Evolutionary conservation across 2,797 vertebrate species (phyloP).

Genomic region (Adelosebastes latens): DNA sequence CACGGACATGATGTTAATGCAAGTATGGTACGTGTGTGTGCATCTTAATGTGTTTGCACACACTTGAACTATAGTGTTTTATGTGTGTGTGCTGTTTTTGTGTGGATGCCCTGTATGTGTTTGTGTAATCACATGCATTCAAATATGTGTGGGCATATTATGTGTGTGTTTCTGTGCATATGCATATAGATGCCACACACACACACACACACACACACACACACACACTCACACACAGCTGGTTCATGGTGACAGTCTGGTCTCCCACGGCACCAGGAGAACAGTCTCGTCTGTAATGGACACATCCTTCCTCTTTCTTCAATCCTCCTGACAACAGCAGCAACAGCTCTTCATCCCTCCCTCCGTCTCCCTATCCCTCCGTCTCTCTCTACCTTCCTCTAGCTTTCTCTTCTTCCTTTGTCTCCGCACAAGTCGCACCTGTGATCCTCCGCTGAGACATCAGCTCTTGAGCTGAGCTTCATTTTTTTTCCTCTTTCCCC

Average conservation of each 20-base stretch:
- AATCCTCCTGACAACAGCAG: conserved; percentile 68
- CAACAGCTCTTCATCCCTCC: conserved; percentile 56
- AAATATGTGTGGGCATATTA: neutral
- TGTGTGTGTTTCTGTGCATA: neutral
- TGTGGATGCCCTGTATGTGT: neutral
- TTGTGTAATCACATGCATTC: neutral
- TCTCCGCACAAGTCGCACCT: conserved; percentile 69
- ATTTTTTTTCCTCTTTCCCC: conserved; percentile 40
- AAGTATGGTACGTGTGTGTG: neutral
- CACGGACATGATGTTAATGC: neutral
- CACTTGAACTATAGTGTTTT: neutral
- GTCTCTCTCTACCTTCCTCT: conserved; percentile 33
- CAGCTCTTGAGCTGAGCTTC: conserved; percentile 48
- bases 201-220: conserved; percentile 38
- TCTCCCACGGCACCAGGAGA: conserved; percentile 60
- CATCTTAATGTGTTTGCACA: conserved; percentile 10
- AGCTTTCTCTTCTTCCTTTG: conserved; percentile 52
- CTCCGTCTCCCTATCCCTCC: conserved; percentile 29
- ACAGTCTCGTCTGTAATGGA: conserved; percentile 72
- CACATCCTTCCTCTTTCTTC: conserved; percentile 68
- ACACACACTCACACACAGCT: conserved; percentile 52
- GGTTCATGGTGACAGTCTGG: conserved; percentile 61
- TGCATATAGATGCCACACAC: neutral
- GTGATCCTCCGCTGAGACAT: conserved; percentile 69
- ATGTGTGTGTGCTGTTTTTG: neutral